phyloP scores from a whole-genome alignment of 2,113 vertebrate species.

The Platysternon megacephalum region DNA sequence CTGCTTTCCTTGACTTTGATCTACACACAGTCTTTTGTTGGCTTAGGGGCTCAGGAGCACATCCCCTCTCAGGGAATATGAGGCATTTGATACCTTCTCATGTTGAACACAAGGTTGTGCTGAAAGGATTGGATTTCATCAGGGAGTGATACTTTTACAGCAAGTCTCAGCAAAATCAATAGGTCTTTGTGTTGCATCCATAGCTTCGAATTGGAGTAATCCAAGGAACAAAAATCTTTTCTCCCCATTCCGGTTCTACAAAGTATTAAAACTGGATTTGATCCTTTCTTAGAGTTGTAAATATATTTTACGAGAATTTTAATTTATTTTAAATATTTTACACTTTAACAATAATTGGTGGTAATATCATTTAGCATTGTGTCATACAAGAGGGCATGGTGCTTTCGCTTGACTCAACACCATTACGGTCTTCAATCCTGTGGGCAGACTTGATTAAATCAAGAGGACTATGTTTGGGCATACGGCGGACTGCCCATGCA shows the following conservation, averaged over 20 bases:
- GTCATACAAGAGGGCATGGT: rapidly evolving
- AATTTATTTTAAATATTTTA: background rate
- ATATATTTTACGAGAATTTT: background rate
- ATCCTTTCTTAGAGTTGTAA: background rate
- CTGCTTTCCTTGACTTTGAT: background rate
- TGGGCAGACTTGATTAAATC: background rate
- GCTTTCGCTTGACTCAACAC: background rate
- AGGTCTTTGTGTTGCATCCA: background rate
- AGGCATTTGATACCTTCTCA: background rate
- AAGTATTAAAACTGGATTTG: background rate
- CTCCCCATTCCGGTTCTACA: background rate
- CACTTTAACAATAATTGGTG: background rate
- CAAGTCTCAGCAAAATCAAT: background rate
- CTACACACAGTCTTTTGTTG: rapidly evolving
- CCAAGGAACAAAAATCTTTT: background rate
- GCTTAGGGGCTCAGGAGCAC: rapidly evolving
- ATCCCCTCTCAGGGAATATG: background rate
- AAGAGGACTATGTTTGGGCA: background rate
- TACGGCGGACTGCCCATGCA: background rate
- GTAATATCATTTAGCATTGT: rapidly evolving
- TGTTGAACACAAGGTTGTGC: background rate
- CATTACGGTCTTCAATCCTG: background rate
- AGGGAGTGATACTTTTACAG: background rate
- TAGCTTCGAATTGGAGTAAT: background rate
- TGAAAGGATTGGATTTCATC: background rate